Base-by-base conservation (phyloP, 1,140 invertebrate species). In the Phymastichus coffea region DNA sequence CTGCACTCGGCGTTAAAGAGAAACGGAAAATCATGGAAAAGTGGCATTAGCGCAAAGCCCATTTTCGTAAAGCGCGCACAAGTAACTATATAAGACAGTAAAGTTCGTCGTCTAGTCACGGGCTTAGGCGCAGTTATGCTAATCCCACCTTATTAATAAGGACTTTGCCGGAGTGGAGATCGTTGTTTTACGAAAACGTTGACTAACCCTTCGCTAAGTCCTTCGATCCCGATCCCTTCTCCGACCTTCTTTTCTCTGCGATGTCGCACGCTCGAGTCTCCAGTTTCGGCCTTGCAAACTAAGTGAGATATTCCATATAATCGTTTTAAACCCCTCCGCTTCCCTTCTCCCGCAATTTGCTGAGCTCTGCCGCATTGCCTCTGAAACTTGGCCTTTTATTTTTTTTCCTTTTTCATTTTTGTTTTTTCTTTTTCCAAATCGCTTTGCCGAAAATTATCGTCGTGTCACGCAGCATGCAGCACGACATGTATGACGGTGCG, bases 111-210 rank as follows among this genome's bases (percentile, higher is more conserved):
- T 33, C 28, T 12, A 33, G 28, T 12, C 28, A 7, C 28, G 28
- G n/a, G n/a, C n/a, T n/a, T n/a, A n/a, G n/a, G n/a, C 28, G 69
- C 63, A 69, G 69, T 72, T 72, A 73, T 71, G 71, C 67, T 73
- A 73, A 73, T 73, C 70, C 68, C 52, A 66, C 66, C 71, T 72
- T 73, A 73, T 73, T 73, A 73, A 72, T 73, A 73, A 72, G 71
- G 70, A 71, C 70, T 73, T 61, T 63, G 59, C 59, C 53, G 46
- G 65, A 70, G 66, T 66, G 63, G 65, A 69, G 61, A 73, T 70
- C 66, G 66, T 48, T 64, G 69, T 68, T 56, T 67, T 56, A 68
- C 58, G 67, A 68, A 56, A 69, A 68, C 63, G 57, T 63, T 61
- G 49, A 61, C 69, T 71, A 71, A 72, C 68, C 63, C 67, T 69